These are phyloP conservation scores for Dascillus cervinus DNA, from an alignment of 2,888 invertebrate species.

Conservation along the genomic window DNA sequence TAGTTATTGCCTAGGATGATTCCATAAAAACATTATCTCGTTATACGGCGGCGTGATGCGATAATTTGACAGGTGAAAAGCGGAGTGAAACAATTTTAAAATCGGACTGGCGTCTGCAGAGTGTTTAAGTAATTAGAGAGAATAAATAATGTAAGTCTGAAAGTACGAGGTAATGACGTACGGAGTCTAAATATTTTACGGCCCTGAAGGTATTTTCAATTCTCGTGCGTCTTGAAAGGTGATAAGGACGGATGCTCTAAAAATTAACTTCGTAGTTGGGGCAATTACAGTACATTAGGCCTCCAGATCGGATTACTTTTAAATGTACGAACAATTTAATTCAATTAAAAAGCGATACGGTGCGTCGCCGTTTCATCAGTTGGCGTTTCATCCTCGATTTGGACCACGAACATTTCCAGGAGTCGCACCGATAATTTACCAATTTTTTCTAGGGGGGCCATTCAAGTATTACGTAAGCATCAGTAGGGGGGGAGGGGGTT, in stretches of 20 bases:
- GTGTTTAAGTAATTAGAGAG: constrained; percentile 7
- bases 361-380: constrained; percentile 3
- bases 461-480: no score
- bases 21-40: constrained; percentile 34
- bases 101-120: no score
- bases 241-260: constrained; percentile 1
- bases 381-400: no score
- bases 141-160: constrained; percentile 6
- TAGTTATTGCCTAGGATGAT: constrained; percentile 35
- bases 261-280: constrained; percentile 6
- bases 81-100: no score
- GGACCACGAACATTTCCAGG: no score
- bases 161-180: constrained; percentile 7
- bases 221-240: constrained; percentile 1
- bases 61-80: no score
- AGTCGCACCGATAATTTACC: no score
- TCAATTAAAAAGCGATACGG: no score
- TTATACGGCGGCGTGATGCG: no score
- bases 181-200: constrained; percentile 6
- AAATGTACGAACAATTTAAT: constrained; percentile 1
- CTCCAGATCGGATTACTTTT: constrained; percentile 1
- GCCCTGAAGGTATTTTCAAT: constrained; percentile 6
- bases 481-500: no score
- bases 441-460: no score
- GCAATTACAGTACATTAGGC: constrained; percentile 2